Percentiles rank a stretch among this genome's conserved stretches.
phyloP scores from a whole-genome alignment of 2,888 invertebrate genomes.

The Mythimna albipuncta region DNA sequence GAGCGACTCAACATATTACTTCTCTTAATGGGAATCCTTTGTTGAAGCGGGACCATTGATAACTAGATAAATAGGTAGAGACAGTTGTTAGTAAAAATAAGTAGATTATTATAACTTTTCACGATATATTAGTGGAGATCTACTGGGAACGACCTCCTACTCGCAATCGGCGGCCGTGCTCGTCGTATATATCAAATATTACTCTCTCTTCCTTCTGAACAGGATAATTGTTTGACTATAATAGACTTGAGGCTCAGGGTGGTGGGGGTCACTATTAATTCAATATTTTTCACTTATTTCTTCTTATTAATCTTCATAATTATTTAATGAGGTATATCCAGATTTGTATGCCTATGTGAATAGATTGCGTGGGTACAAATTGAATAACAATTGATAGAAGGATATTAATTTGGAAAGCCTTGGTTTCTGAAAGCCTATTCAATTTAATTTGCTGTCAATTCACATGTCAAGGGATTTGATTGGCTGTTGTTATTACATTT shows the following conservation, averaged over 20 bases:
- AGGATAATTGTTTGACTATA: constrained; percentile 43
- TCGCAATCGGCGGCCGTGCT: constrained; percentile 1
- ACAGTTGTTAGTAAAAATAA: constrained; percentile 30
- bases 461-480: constrained; percentile 12
- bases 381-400: not conserved
- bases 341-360: not conserved
- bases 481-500: constrained; percentile 6
- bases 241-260: constrained; percentile 5
- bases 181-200: constrained; percentile 48
- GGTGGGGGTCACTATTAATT: constrained; percentile 12
- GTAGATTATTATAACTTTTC: constrained; percentile 35
- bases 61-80: constrained; percentile 20
- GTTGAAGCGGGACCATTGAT: constrained; percentile 24
- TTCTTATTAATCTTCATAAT: constrained; percentile 25
- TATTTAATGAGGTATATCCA: constrained; percentile 1
- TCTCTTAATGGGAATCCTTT: constrained; percentile 37
- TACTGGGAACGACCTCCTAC: constrained; percentile 3
- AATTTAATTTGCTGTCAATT: constrained; percentile 19
- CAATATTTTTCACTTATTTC: constrained; percentile 19
- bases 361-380: not conserved
- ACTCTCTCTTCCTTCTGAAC: constrained; percentile 35
- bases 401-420: constrained; percentile 10
- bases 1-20: constrained; percentile 28
- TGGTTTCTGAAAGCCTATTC: constrained; percentile 1
- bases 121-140: constrained; percentile 14